These are phyloP conservation scores for Myripristis jacobus DNA, from an alignment of 2,797 vertebrate species.

Conservation along the genomic window DNA sequence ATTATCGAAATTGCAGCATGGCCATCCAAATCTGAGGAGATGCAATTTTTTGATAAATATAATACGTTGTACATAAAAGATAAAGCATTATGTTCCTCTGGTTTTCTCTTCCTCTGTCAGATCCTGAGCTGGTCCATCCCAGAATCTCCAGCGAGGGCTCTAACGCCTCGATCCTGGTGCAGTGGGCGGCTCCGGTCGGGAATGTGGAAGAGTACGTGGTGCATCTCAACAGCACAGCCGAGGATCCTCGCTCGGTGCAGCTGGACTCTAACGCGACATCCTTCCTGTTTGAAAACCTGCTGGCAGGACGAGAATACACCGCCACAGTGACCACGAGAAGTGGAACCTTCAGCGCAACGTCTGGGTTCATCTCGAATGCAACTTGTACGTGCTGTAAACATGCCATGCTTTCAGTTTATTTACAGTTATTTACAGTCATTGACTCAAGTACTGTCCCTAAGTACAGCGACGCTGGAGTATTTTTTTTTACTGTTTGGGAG, in stretches of 20 bases:
- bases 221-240: conserved; percentile 13
- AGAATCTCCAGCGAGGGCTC: conserved; percentile 54
- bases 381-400: conserved; percentile 77
- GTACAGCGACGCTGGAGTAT: too few species aligned
- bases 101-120: conserved; percentile 44
- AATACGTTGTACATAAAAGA: too few species aligned
- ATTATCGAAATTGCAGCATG: too few species aligned
- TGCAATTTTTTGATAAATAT: too few species aligned
- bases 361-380: conserved; percentile 58
- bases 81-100: not conserved
- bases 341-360: conserved; percentile 61
- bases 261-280: accelerated
- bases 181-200: conserved; percentile 64
- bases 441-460: too few species aligned
- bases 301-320: conserved; percentile 65
- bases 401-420: not conserved
- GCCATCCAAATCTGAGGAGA: too few species aligned
- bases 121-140: conserved; percentile 57
- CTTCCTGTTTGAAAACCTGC: conserved; percentile 51
- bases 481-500: too few species aligned
- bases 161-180: conserved; percentile 67
- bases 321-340: conserved; percentile 61
- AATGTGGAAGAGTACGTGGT: conserved; percentile 57
- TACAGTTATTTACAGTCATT: too few species aligned
- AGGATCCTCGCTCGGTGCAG: accelerated